Base-by-base conservation (phyloP, 23 tunicate genomes). In the Halocynthia aurantium region DNA sequence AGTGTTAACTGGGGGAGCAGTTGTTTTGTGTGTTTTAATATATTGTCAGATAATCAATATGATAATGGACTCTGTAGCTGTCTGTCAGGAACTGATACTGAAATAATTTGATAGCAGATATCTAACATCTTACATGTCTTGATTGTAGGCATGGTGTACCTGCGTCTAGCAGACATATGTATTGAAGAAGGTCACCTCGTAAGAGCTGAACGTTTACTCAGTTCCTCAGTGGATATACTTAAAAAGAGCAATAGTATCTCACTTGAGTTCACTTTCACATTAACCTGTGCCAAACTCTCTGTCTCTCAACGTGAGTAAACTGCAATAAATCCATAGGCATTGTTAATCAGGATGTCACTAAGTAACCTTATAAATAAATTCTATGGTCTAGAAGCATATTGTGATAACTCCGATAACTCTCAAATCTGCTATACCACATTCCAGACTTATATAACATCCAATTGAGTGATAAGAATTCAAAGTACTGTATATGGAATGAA, bases 111-210 rank as follows among this genome's bases (percentile, higher is more conserved):
- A 31, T 31, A 0, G 44, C 44, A 31, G 44, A 31, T 31, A 31
- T 31, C 44, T 31, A 31, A 31, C 44, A 31, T 31, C 44, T 31
- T 31, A 31, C 1, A 31, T 4, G 44, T 31, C 44, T 31, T 31
- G 44, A 31, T 31, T 31, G 1, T 31, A 31, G 44, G 44, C 44
- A 31, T 31, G 44, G 49, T 76, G 8, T 83, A 54, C 31, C 81
- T 83, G 44, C 76, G 56, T 69, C 55, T 83, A 22, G 87, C 81
- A 0, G 44, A 68, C 50, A 50, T 53, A 9, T 67, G 51, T 44
- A 77, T 76, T 7, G 69, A 15, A 10, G 67, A 76, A 7, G 62
- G 21, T 20, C 57, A 76, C 31, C 64, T 50, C 44, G 81, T 76
- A 69, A 51, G 67, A 9, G 87, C 87, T 20, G 70, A 65, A 49